phyloP scores from a whole-genome alignment of 2,113 vertebrate species.

The Psilopogon haemacephalus region DNA sequence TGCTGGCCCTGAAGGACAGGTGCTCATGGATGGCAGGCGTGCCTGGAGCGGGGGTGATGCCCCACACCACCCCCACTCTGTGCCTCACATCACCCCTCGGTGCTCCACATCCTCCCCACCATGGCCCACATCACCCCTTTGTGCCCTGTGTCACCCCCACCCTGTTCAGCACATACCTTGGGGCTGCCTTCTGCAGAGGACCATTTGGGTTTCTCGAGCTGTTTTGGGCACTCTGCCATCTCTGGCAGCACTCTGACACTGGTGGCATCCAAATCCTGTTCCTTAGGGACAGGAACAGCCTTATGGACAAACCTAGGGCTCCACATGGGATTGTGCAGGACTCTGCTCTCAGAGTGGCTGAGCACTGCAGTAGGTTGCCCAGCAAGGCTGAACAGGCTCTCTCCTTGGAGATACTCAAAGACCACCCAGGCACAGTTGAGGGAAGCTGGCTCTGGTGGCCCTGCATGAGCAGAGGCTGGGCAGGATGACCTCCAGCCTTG shows the following conservation, averaged over 20 bases:
- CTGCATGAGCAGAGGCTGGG: neutral
- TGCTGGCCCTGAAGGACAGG: rapidly evolving
- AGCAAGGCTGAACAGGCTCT: neutral
- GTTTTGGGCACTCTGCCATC: rapidly evolving
- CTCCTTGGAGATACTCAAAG: neutral
- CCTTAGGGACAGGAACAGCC: neutral
- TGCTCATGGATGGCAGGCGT: rapidly evolving
- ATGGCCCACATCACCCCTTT: neutral
- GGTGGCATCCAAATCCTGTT: neutral
- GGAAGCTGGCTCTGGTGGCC: neutral
- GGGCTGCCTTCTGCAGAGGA: too few species aligned
- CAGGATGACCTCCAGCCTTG: neutral
- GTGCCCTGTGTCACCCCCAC: rapidly evolving
- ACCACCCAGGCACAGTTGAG: too few species aligned
- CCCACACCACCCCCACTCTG: neutral
- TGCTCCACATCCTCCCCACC: neutral
- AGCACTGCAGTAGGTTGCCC: neutral
- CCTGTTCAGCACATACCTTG: rapidly evolving
- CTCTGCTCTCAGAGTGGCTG: neutral
- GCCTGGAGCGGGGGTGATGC: neutral
- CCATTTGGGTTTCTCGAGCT: neutral
- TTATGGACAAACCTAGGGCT: neutral
- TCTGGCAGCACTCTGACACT: neutral
- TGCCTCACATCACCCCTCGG: neutral
- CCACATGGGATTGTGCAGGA: rapidly evolving